Base-by-base conservation (phyloP, 2,113 vertebrate genomes). In the Semicossyphus pulcher region DNA sequence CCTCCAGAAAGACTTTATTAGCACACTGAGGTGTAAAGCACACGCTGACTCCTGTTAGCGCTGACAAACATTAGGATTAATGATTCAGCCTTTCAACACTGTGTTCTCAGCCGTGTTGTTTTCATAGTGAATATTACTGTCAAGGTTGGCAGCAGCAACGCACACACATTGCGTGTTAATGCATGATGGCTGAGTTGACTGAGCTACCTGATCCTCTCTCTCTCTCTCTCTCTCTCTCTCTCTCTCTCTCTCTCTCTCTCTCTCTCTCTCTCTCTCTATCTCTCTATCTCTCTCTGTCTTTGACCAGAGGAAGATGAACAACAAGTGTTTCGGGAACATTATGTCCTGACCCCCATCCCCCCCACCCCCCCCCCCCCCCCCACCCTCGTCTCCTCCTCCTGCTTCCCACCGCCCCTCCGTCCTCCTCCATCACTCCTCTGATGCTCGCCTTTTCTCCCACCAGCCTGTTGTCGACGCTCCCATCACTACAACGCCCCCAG, bases 251-350 rank as follows among this genome's bases (percentile, higher is more conserved):
- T 28, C 45, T 18, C 28, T 41, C n/a, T 61, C 49, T 61, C 31
- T 34, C 49, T 76, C 31, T 2, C 45, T 31, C 52, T 44, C 26
- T 21, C 26, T 51, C 44, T 52, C 45, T 15, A 20, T 39, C 21
- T 28, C 45, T 18, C 28, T 41, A 52, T 12, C 10, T 59, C 48
- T 52, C 23, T 60, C 12, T 3, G 26, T 44, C 51, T 15, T 78
- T 80, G 54, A 71, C 63, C 78, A 69, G 75, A 76, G 62, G 37
- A 69, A 51, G 51, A 78, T 51, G 80, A 88, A 85, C 80, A 87
- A 88, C 78, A 87, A 83, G 72, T 83, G 59, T 71, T 87, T 79
- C 82, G 78, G 74, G 90, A 91, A 91, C 88, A 88, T 83, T 61
- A 31, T 67, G 86, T 90, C 71, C 86, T 11, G 2, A 34, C 44